Evolutionary conservation across 2,888 invertebrate genomes (phyloP), one percentile per base, ranked within the genome.

Genomic region (Drosophila testacea): DNA sequence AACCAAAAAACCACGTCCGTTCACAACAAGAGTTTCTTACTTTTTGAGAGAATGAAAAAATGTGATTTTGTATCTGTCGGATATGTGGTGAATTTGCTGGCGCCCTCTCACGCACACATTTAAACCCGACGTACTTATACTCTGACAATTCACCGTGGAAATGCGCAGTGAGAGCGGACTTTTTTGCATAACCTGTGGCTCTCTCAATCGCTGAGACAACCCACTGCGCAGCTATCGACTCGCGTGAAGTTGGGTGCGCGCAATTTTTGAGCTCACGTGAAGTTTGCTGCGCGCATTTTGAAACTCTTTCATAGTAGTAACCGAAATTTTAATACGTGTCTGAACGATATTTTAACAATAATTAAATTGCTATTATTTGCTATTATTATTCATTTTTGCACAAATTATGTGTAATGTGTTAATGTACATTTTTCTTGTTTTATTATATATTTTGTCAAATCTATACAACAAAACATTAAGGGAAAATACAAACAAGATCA

Each of bases 81-180:
- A 56, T 51, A 47, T 62, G 72, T 81, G 80, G 80, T 81, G 80
- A 86, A 57, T 86, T 76, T 7, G 6, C 44, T 63, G 60, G 63
- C 57, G 65, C 50, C 56, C 59, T 46, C 81, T 79, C 72, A 44
- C 59, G 48, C 61, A 69, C 42, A 77, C 81, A 64, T 11, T 38
- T 44, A 71, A 59, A 57, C 22, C 36, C 22, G 52, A 22, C 57
- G 47, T 42, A 69, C 73, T 7, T 65, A 83, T 42, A 80, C 83
- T 59, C 1, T 9, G 6, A 27, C 60, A 68, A 27, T 38, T 27
- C 2, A 32, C 30, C 13, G 30, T 38, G 10, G 11, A 10, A n/a
- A 13, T 36, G 47, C 47, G 56, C 62, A 55, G 48, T 27, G 63
- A 63, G 63, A 57, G 42, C 16, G 22, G 52, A 52, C 50, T 57